phyloP scores from a whole-genome alignment of 2,113 vertebrate species.

The Gambusia holbrooki region DNA sequence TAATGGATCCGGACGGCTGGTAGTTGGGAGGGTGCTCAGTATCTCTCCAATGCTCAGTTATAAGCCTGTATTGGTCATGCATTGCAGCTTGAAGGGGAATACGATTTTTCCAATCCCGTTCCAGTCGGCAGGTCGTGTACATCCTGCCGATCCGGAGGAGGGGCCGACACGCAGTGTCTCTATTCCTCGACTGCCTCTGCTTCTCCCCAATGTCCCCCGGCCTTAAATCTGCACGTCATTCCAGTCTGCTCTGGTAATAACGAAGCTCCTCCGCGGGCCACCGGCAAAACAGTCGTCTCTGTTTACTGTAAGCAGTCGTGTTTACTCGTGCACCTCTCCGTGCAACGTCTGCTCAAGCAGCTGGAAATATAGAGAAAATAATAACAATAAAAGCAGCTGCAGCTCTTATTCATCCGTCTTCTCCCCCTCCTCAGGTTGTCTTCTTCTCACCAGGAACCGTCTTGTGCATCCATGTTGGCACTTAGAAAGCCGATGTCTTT shows the following conservation, averaged over 20 bases:
- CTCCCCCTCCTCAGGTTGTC: neutral
- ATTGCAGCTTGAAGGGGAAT: constrained; percentile 61
- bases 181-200: constrained; percentile 12
- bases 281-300: constrained; percentile 29
- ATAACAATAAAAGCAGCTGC: neutral
- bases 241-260: constrained; percentile 29
- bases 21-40: constrained; percentile 16
- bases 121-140: constrained; percentile 65
- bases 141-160: constrained; percentile 37
- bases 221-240: constrained; percentile 3
- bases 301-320: constrained; percentile 65
- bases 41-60: constrained; percentile 55
- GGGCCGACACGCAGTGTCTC: constrained; percentile 7
- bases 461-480: neutral
- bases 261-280: constrained; percentile 34
- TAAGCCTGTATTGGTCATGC: constrained; percentile 71
- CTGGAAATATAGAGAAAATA: constrained; percentile 10
- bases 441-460: constrained; percentile 13
- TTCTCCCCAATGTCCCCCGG: constrained; percentile 11
- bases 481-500: constrained; percentile 19
- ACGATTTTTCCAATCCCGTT: constrained; percentile 76
- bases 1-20: constrained; percentile 35
- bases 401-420: neutral
- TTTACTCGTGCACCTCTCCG: constrained; percentile 53
- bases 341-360: constrained; percentile 34